Evolutionary conservation across 2,113 vertebrate species (phyloP).

Genomic region (Lamprotornis superbus): DNA sequence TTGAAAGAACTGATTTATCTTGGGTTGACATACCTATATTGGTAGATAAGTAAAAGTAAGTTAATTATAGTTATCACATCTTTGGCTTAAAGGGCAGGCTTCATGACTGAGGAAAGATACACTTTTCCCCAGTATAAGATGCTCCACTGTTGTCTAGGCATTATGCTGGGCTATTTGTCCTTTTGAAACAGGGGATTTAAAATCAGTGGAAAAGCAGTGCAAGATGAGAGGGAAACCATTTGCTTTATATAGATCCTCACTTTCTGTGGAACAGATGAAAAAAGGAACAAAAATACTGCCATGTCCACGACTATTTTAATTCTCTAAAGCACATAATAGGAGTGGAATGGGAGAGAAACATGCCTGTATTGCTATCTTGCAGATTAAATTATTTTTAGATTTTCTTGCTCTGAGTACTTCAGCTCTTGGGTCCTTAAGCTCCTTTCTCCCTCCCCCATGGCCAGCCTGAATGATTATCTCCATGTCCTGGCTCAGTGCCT

Average conservation of each 20-base stretch:
- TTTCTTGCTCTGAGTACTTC: background rate
- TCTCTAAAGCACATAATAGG: background rate
- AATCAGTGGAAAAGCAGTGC: background rate
- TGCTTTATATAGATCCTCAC: background rate
- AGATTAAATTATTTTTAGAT: background rate
- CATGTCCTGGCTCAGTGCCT: constrained; percentile 19
- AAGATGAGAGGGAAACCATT: background rate
- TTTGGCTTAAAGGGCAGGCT: background rate
- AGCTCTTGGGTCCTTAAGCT: background rate
- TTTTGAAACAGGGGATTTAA: background rate
- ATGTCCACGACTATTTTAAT: background rate
- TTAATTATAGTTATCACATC: background rate
- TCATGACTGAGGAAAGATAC: background rate
- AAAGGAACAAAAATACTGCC: background rate
- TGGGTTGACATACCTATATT: background rate
- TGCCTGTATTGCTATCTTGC: background rate
- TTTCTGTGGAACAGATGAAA: background rate
- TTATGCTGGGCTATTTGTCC: background rate
- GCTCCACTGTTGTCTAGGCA: background rate
- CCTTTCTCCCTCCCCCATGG: background rate
- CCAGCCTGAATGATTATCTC: constrained; percentile 29
- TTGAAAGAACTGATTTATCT: background rate
- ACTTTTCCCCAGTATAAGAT: background rate
- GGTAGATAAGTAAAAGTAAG: background rate
- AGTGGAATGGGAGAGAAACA: background rate